Base-by-base conservation (phyloP, 2,888 invertebrate species). In the Agrotis puta region DNA sequence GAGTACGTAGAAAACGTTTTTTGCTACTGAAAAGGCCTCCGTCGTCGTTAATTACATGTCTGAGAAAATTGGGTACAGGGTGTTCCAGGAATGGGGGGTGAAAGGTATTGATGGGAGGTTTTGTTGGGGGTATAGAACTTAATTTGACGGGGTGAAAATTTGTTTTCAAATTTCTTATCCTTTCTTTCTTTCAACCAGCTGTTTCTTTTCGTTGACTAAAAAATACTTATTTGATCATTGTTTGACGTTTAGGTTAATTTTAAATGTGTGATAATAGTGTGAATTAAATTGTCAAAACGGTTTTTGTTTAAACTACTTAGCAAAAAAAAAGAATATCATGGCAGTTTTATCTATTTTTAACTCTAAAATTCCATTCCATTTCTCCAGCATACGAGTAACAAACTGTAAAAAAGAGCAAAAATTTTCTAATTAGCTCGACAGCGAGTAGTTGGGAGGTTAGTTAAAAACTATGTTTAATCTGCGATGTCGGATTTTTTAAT, bases 31-130 rank as follows among this genome's bases (percentile, higher is more conserved):
- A 93, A 93, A 94, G 92, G 92, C 91, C 94, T 91, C 92, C 93
- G 91, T 88, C 93, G 89, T 93, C 93, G 93, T 93, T 95, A 95
- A 94, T 95, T 95, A 95, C 94, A 91, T 88, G 90, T 90, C 91
- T 89, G 89, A 92, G 90, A 91, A 93, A 92, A 90, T 90, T 82
- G 64, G 82, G 57, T 92, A 95, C 89, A 93, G 92, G 85, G 2
- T 93, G 95, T 77, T 76, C 7, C 13, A 85, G 9, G 43, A 77
- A 64, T 47, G 18, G 20, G 11, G 51, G 16, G 39, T 54, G 70
- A 53, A 63, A 22, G 33, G 20, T 75, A 68, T 74, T 58, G 39
- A 59, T 53, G 63, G 33, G 24, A 47, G 62, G 53, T 47, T 47
- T 39, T 24, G 61, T 16, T 14, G 33, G 16, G 16, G 39, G 66